Evolutionary conservation across 2,113 vertebrate genomes (phyloP), one percentile per base, ranked within the genome.

Genomic region (Sylvietta virens): DNA sequence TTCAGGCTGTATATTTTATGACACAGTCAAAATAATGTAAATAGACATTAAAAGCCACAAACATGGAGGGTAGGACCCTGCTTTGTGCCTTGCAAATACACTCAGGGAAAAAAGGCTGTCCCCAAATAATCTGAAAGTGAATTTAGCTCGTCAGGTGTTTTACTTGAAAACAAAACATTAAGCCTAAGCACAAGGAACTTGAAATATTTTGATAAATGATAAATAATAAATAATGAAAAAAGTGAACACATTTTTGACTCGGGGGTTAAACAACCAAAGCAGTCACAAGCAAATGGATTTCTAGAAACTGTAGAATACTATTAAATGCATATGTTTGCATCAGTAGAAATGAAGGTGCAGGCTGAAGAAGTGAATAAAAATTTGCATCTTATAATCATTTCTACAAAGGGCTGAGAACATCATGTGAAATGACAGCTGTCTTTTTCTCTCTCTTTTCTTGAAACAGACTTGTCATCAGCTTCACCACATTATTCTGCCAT

Each of bases 351-450:
- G 11, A 69, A 64, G 47, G 39, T 45, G 30, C n/a, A 78, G 72
- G 51, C 42, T 93, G 78, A 31, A 42, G 28, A 60, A 82, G 17
- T 26, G 73, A 90, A 64, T 24, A 60, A 44, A 77, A 91, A 90
- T 90, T 93, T 93, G 62, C 70, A 89, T 87, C 27, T 62, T 61
- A 24, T 93, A 94, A 92, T 90, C 81, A 35, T 84, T 88, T 81
- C 83, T 50, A 56, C 80, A 86, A 86, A 92, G 89, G 80, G 53
- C 72, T 26, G 58, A 83, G 39, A 87, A 58, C 9, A 33, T 65
- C 35, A 14, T 17, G 11, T 51, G 54, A 86, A 94, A 27, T 88
- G 91, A 86, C 94, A 96, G 77, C 72, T 92, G 82, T 78, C 86
- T 83, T 44, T 60, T 72, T 48, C 27, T 45, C 44, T 56, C 50